Percentiles rank a stretch among this genome's conserved stretches.
phyloP scores from a whole-genome alignment of 2,113 vertebrate species.

The Suricata suricatta region DNA sequence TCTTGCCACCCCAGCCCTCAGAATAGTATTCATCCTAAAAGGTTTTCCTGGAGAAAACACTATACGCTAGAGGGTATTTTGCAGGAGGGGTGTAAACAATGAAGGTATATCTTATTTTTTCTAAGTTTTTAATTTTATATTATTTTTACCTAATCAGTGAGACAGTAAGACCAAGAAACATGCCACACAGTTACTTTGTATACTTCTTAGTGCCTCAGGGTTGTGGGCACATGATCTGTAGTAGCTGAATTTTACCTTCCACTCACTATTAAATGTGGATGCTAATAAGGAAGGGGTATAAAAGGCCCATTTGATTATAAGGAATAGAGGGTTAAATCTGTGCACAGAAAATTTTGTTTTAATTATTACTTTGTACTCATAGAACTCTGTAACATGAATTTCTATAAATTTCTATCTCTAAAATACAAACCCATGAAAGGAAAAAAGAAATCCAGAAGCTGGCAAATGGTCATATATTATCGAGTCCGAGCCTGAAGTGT shows the following conservation, averaged over 20 bases:
- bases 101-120: background rate
- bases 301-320: background rate
- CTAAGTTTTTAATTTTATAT: background rate
- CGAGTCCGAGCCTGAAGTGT: background rate
- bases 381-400: background rate
- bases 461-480: background rate
- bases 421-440: background rate
- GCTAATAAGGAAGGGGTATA: fast-evolving
- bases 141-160: background rate
- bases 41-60: background rate
- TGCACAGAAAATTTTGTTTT: background rate
- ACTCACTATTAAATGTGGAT: background rate
- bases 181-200: background rate
- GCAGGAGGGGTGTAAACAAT: background rate
- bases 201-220: background rate
- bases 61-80: background rate
- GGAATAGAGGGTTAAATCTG: background rate
- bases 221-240: too few relatives aligned
- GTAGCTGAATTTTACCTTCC: background rate
- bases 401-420: background rate
- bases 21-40: background rate
- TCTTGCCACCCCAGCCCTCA: background rate
- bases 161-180: background rate
- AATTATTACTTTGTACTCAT: background rate
- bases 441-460: background rate